A percentile compares a stretch with the other conserved stretches of the same genome.
phyloP scores from a whole-genome alignment of 2,113 vertebrate genomes.

The Pedionomus torquatus region DNA sequence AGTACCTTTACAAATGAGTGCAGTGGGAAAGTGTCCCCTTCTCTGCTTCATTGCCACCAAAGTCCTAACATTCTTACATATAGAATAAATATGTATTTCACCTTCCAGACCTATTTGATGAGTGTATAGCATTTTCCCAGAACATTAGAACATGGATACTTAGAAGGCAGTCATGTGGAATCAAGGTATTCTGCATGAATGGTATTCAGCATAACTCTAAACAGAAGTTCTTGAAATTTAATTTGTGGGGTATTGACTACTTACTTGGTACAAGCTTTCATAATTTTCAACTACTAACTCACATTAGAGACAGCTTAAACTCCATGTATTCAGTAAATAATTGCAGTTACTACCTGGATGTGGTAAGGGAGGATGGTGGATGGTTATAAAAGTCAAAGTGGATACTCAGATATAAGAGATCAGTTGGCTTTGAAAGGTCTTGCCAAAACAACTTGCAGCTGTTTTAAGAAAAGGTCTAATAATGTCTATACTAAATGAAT shows the following conservation, averaged over 20 bases:
- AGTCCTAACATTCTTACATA: background rate
- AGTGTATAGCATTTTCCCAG: background rate
- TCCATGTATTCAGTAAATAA: background rate
- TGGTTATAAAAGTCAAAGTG: background rate
- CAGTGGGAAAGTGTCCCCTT: background rate
- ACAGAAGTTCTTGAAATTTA: background rate
- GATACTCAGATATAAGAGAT: background rate
- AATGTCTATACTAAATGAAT: background rate
- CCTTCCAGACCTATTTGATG: background rate
- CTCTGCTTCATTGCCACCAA: background rate
- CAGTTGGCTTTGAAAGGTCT: background rate
- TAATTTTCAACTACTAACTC: background rate
- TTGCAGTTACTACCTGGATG: background rate
- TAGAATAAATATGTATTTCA: background rate
- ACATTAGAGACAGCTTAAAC: background rate
- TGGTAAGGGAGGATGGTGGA: background rate
- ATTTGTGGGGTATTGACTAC: background rate
- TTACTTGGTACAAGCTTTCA: background rate
- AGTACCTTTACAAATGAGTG: background rate
- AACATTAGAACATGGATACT: background rate
- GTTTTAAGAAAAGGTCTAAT: background rate
- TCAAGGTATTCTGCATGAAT: background rate
- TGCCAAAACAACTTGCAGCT: background rate
- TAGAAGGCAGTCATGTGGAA: background rate
- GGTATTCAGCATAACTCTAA: background rate